These are phyloP conservation scores for Panurus biarmicus DNA, from an alignment of 2,113 vertebrate genomes.

Conservation along the genomic window DNA sequence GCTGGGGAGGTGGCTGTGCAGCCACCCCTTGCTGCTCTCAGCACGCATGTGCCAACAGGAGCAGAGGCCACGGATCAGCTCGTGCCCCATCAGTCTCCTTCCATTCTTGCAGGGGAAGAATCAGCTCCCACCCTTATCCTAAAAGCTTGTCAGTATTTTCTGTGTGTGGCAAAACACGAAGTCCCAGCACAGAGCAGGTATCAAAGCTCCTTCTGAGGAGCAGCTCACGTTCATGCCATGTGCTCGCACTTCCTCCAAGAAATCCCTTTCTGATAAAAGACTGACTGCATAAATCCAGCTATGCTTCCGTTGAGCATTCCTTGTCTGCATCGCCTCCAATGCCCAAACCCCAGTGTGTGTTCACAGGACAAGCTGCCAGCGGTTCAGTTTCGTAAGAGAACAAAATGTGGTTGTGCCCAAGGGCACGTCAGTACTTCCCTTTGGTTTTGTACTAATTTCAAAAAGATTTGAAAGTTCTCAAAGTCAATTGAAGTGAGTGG, in stretches of 20 bases:
- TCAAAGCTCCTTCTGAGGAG: background rate
- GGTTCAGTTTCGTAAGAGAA: background rate
- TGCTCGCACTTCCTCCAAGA: background rate
- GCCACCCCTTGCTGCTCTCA: fast-evolving
- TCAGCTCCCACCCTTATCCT: background rate
- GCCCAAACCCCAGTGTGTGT: background rate
- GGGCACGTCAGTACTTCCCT: background rate
- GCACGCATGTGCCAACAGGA: fast-evolving
- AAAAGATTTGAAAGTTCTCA: background rate
- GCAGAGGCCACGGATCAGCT: background rate
- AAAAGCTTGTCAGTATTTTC: background rate
- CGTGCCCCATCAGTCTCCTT: background rate
- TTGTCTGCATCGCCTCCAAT: background rate
- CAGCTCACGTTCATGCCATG: fast-evolving
- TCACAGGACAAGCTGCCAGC: background rate
- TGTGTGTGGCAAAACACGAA: fast-evolving
- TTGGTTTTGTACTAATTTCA: background rate
- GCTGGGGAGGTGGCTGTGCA: background rate
- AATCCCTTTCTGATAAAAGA: background rate
- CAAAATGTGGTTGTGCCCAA: background rate
- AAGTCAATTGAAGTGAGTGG: background rate
- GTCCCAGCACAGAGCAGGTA: background rate
- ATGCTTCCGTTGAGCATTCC: background rate
- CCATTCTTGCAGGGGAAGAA: background rate
- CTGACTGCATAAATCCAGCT: background rate